Conservation (phyloP, 2,113 vertebrate species). For the Myotis yumanensis region DNA sequence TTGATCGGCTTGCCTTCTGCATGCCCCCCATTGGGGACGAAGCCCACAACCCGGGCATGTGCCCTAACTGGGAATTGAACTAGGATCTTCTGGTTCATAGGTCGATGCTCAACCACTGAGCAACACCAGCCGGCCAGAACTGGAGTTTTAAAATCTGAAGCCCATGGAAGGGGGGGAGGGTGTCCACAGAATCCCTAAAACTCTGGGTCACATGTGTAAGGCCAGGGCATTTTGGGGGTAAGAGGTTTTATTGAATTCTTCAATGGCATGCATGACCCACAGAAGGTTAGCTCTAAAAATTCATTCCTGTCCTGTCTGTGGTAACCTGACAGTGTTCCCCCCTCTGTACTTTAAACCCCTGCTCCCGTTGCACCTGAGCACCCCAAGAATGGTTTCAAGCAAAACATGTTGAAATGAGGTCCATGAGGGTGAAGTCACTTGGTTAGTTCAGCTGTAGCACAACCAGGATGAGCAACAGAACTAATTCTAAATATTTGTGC, state of each 20-base stretch:
- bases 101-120: background rate
- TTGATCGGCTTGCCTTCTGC: background rate
- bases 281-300: background rate
- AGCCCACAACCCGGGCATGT: background rate
- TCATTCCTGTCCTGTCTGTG: background rate
- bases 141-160: background rate
- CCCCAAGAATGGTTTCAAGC: background rate
- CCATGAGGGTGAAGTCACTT: background rate
- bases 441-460: background rate
- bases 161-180: background rate
- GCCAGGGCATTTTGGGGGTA: background rate
- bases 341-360: background rate
- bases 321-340: background rate
- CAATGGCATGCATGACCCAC: rapidly evolving
- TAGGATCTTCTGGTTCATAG: too few relatives aligned
- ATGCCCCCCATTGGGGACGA: background rate
- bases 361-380: too few relatives aligned
- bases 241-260: background rate
- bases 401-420: background rate
- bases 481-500: background rate
- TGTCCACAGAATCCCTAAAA: background rate
- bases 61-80: background rate
- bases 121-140: background rate
- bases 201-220: background rate
- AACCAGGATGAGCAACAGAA: background rate